These are phyloP conservation scores for Aphelenchoides besseyi DNA, from an alignment of 1,140 invertebrate species.

Conservation along the genomic window DNA sequence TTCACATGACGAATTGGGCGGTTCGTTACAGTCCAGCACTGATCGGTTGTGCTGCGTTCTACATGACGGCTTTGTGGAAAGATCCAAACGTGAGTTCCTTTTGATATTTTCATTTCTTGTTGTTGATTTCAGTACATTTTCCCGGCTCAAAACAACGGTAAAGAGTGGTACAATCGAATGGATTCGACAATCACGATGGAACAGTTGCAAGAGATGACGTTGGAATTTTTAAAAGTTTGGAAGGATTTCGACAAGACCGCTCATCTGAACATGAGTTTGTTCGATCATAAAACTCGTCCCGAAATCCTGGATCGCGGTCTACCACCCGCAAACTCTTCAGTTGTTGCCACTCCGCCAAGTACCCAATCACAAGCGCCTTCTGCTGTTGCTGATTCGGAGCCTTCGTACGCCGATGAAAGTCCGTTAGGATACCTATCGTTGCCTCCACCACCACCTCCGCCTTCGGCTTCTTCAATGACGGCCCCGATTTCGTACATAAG, in stretches of 20 bases:
- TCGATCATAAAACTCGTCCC: background rate
- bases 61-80: constrained; percentile 29
- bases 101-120: background rate
- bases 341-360: background rate
- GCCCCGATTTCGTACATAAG: too few species aligned
- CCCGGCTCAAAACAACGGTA: constrained; percentile 21
- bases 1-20: constrained; percentile 35
- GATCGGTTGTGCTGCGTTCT: constrained; percentile 32
- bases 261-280: background rate
- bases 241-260: background rate
- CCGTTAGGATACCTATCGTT: background rate
- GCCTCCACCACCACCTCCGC: background rate
- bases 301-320: background rate
- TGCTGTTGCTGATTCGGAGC: too few species aligned
- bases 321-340: background rate
- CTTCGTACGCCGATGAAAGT: background rate
- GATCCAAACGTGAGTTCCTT: constrained; percentile 23
- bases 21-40: constrained; percentile 31
- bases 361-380: too few species aligned
- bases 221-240: constrained; percentile 10
- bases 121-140: background rate
- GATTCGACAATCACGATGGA: constrained; percentile 30
- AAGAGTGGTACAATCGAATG: constrained; percentile 32
- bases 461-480: too few species aligned
- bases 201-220: constrained; percentile 19